phyloP scores from a whole-genome alignment of 2,888 invertebrate genomes.

The Aspidiotus destructor region DNA sequence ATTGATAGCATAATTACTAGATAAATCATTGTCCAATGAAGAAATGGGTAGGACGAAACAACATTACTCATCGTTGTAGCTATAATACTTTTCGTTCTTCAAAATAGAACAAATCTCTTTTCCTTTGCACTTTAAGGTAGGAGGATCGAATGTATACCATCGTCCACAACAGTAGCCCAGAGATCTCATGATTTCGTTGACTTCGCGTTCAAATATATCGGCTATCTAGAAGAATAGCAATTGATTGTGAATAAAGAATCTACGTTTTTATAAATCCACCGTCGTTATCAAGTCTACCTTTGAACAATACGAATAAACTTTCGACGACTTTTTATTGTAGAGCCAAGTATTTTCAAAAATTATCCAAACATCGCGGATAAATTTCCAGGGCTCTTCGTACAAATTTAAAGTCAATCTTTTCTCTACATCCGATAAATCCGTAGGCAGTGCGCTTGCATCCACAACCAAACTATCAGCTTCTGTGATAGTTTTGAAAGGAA shows the following conservation, averaged over 20 bases:
- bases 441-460: background rate
- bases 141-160: background rate
- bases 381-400: constrained; percentile 1
- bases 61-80: background rate
- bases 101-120: background rate
- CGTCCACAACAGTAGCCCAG: constrained; percentile 14
- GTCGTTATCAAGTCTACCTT: background rate
- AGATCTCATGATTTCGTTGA: background rate
- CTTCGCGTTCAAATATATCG: constrained; percentile 6
- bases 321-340: background rate
- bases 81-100: constrained; percentile 5
- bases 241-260: background rate
- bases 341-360: background rate
- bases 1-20: background rate
- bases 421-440: constrained; percentile 1
- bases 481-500: background rate
- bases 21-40: background rate
- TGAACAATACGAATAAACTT: background rate
- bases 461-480: background rate
- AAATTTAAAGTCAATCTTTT: background rate
- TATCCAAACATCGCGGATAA: background rate
- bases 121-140: background rate
- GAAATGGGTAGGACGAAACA: background rate
- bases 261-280: background rate
- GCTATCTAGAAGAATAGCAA: background rate